A percentile compares a stretch with the other conserved stretches of the same genome.
Conservation (phyloP, 2,888 invertebrate genomes). For the Eugnorisma glareosa region DNA sequence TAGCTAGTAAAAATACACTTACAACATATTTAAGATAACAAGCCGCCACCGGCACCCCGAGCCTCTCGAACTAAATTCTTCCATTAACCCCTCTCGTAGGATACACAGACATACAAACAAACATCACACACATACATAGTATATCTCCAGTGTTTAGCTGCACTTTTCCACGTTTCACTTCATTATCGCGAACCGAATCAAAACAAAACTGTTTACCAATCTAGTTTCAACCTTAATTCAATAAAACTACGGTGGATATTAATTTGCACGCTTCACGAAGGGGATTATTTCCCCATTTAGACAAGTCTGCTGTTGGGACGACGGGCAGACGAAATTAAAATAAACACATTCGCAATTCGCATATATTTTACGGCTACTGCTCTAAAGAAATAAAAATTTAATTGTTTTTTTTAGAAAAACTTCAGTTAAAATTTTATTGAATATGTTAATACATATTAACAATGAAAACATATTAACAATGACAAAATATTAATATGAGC, state of each 20-base stretch:
- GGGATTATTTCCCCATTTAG: slow-evolving; percentile 80
- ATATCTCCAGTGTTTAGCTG: slow-evolving; percentile 50
- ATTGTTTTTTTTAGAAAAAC: no score
- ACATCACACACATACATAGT: slow-evolving; percentile 17
- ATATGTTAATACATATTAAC: no score
- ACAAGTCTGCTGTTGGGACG: slow-evolving; percentile 71
- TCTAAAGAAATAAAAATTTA: no score
- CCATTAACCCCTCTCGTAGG: slow-evolving; percentile 31
- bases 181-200: slow-evolving; percentile 70
- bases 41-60: background rate
- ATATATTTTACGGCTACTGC: slow-evolving; percentile 60
- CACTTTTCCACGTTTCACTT: slow-evolving; percentile 68
- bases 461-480: no score
- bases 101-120: background rate
- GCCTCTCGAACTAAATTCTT: slow-evolving; percentile 37
- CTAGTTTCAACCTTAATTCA: slow-evolving; percentile 39
- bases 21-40: no score
- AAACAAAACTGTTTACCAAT: slow-evolving; percentile 54
- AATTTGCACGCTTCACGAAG: slow-evolving; percentile 52
- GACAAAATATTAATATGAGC: no score
- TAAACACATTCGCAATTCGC: slow-evolving; percentile 75
- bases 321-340: slow-evolving; percentile 82
- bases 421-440: no score
- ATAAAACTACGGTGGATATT: background rate
- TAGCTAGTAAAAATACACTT: no score